Conservation (phyloP, 2,113 vertebrate genomes). For the Copsychus sechellarum region DNA sequence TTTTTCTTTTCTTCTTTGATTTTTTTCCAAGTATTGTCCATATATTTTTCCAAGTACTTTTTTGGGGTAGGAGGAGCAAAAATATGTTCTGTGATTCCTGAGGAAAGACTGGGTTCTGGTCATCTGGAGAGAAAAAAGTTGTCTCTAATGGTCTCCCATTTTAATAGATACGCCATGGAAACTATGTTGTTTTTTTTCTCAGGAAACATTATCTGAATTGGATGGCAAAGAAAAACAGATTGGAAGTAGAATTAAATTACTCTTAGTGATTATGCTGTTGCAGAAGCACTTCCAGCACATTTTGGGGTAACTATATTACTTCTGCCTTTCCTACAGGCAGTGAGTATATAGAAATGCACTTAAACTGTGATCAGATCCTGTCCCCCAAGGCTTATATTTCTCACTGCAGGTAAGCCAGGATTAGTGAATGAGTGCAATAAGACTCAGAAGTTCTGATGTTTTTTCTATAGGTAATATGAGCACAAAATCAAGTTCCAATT, state of each 20-base stretch:
- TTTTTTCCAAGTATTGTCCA: background rate
- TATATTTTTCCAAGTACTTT: background rate
- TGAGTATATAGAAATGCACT: background rate
- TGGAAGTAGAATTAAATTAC: background rate
- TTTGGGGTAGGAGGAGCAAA: fast-evolving
- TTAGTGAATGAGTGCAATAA: background rate
- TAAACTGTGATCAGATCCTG: background rate
- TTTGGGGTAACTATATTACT: background rate
- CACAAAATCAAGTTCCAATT: background rate
- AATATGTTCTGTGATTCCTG: background rate
- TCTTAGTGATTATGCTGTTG: background rate
- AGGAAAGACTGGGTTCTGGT: background rate
- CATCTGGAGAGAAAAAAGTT: background rate
- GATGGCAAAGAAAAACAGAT: background rate
- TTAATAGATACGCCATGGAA: background rate
- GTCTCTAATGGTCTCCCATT: background rate
- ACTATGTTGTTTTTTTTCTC: fast-evolving
- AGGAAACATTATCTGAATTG: background rate
- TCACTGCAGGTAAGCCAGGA: background rate
- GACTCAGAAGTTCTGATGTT: background rate
- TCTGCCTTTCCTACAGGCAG: background rate
- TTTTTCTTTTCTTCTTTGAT: background rate
- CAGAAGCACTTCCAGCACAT: background rate
- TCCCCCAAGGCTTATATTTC: background rate
- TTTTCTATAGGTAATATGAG: background rate